A percentile compares a stretch with the other conserved stretches of the same genome.
Conservation (phyloP, 2,888 invertebrate species). For the Coleophora deauratella region DNA sequence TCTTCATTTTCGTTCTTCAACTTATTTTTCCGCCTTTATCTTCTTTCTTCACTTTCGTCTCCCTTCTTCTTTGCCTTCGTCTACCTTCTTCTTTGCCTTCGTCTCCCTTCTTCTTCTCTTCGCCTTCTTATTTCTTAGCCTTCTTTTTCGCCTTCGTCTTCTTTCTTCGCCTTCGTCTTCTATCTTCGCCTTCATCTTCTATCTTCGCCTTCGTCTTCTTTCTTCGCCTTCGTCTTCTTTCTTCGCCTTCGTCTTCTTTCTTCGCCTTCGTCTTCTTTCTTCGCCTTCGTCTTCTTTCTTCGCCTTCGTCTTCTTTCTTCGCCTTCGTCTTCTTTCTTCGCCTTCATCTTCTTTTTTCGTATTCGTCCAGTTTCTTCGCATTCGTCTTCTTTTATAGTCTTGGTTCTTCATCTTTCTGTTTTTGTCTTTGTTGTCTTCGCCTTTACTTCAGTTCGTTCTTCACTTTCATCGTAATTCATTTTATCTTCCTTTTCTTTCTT, state of each 20-base stretch:
- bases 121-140: no score
- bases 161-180: constrained; percentile 5
- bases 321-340: not conserved
- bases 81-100: constrained; percentile 5
- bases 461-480: no score
- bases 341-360: not conserved
- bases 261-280: no score
- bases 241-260: not conserved
- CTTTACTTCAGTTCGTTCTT: no score
- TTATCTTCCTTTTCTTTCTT: no score
- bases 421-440: no score
- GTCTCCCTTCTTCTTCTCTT: not conserved
- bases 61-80: not conserved
- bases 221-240: not conserved
- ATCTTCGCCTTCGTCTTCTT: no score
- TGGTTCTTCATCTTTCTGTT: constrained; percentile 3
- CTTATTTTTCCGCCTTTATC: no score
- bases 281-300: not conserved
- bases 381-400: not conserved
- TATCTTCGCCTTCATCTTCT: not conserved
- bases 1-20: no score
- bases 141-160: not conserved
- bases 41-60: no score
- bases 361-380: no score
- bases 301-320: not conserved